Conservation (phyloP, 2,888 invertebrate genomes). For the Sphaeridia pumilis region DNA sequence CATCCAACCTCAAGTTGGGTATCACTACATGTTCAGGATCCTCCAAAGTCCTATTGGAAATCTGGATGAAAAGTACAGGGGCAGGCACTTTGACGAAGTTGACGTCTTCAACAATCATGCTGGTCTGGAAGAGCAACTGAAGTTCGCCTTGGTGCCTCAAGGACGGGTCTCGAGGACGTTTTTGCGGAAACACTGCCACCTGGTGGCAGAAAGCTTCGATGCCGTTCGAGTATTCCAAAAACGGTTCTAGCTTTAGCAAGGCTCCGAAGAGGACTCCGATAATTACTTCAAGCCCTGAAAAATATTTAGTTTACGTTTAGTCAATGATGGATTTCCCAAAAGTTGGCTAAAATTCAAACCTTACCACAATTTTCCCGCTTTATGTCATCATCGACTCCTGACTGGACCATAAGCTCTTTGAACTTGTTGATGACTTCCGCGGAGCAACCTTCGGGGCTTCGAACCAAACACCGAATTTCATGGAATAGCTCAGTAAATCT, state of each 20-base stretch:
- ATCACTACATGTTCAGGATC: not conserved
- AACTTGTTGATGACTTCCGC: not conserved
- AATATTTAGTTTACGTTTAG: not conserved
- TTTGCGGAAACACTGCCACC: not conserved
- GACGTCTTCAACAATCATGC: not conserved
- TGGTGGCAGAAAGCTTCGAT: not conserved
- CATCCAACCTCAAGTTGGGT: not conserved
- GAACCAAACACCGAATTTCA: not conserved
- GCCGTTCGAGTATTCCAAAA: not conserved
- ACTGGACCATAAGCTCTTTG: not conserved
- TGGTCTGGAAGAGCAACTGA: not conserved
- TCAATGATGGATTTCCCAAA: too few species aligned
- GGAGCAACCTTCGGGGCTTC: not conserved
- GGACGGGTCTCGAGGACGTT: too few species aligned
- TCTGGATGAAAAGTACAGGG: not conserved
- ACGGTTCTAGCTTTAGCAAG: not conserved
- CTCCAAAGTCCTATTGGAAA: not conserved
- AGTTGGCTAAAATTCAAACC: not conserved
- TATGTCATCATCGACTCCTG: too few species aligned
- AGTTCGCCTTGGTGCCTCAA: not conserved
- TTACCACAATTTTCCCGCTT: too few species aligned
- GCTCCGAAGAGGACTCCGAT: not conserved
- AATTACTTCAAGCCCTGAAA: not conserved
- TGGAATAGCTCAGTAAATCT: not conserved
- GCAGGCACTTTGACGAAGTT: not conserved